Conservation (phyloP, 2,888 invertebrate genomes). For the Aphodius granarius region DNA sequence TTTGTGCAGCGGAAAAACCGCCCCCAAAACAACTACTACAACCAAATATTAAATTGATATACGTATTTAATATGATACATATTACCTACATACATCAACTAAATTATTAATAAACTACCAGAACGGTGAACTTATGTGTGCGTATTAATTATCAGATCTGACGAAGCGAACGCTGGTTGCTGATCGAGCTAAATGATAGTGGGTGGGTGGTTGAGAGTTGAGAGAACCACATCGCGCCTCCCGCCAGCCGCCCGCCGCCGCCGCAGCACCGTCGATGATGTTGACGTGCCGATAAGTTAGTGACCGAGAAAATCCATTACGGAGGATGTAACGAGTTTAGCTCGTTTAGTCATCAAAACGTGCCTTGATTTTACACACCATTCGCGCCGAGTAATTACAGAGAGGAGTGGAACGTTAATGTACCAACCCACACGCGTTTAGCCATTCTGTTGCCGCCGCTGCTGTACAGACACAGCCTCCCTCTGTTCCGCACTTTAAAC, state of each 20-base stretch:
- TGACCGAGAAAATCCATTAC: constrained; percentile 27
- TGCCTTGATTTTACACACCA: constrained; percentile 22
- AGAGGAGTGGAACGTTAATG: not conserved
- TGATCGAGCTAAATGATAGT: not conserved
- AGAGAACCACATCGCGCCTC: too few species aligned
- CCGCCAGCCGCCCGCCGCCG: too few species aligned
- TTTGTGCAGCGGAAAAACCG: too few species aligned
- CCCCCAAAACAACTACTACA: too few species aligned
- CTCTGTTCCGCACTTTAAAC: too few species aligned
- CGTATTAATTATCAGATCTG: not conserved
- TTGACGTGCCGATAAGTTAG: constrained; percentile 23
- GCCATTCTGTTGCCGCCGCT: not conserved
- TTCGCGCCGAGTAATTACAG: constrained; percentile 16
- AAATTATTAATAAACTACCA: too few species aligned
- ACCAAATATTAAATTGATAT: too few species aligned
- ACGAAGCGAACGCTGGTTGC: not conserved
- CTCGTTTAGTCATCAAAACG: constrained; percentile 25
- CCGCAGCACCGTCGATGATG: not conserved
- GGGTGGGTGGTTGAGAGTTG: not conserved
- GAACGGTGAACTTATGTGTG: not conserved
- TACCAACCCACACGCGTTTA: not conserved
- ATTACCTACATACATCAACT: too few species aligned
- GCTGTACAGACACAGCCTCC: not conserved
- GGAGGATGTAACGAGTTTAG: constrained; percentile 22
- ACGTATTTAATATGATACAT: too few species aligned